Conservation (phyloP, 2,888 invertebrate genomes). For the Erebia ligea region DNA sequence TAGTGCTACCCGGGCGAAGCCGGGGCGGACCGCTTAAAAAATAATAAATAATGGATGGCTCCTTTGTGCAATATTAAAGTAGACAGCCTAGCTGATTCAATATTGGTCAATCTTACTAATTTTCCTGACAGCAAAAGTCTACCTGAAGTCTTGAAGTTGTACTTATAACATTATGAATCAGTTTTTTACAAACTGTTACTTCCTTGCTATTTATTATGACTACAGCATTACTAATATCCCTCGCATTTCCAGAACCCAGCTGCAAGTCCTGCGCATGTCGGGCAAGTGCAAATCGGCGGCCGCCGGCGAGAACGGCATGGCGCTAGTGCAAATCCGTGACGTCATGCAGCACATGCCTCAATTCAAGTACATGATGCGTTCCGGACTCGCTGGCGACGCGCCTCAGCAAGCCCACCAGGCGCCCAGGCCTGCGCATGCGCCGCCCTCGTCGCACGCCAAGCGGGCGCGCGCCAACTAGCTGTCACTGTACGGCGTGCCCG, state of each 20-base stretch:
- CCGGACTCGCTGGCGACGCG: slow-evolving; percentile 63
- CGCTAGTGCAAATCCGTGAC: slow-evolving; percentile 91
- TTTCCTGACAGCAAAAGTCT: no score
- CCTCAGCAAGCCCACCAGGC: slow-evolving; percentile 47
- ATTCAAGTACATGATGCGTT: slow-evolving; percentile 92
- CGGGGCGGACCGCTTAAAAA: no score
- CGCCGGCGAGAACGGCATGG: slow-evolving; percentile 87
- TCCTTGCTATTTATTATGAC: not conserved
- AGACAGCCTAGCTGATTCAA: no score
- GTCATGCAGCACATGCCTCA: slow-evolving; percentile 94
- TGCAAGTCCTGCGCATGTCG: slow-evolving; percentile 89
- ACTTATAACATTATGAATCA: no score
- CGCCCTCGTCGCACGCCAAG: slow-evolving; percentile 54
- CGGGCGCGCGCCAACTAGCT: slow-evolving; percentile 69
- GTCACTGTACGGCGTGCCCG: not conserved
- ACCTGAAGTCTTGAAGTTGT: no score
- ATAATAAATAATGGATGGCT: no score
- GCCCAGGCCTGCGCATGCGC: slow-evolving; percentile 49
- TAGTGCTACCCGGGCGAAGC: no score
- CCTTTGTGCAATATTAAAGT: no score
- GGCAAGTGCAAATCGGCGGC: slow-evolving; percentile 87
- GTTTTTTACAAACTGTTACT: no score
- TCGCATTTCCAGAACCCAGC: slow-evolving; percentile 83
- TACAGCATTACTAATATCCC: not conserved
- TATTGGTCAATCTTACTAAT: no score